Evolutionary conservation across 2,888 invertebrate genomes (phyloP).

Genomic region (Acanthosoma haemorrhoidale): DNA sequence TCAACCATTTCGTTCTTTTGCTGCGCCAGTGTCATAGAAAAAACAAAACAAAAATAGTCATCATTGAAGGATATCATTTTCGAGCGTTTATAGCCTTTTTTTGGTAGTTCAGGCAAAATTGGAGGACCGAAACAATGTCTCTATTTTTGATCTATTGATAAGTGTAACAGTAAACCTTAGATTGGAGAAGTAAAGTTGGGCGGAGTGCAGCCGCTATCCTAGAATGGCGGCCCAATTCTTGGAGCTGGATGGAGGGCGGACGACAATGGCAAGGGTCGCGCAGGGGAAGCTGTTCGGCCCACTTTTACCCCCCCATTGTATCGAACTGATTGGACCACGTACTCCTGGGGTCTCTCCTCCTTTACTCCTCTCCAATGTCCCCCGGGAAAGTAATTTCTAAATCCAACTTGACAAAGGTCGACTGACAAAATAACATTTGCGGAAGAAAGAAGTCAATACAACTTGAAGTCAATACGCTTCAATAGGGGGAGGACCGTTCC

Average conservation of each 20-base stretch:
- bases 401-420: not conserved
- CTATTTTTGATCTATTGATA: too few species aligned
- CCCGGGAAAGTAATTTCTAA: not conserved
- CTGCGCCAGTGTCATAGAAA: too few species aligned
- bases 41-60: too few species aligned
- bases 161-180: too few species aligned
- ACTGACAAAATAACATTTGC: not conserved
- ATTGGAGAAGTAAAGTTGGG: not conserved
- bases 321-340: conserved; percentile 15
- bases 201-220: not conserved
- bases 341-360: not conserved
- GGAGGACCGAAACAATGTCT: too few species aligned
- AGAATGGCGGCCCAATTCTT: not conserved
- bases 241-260: not conserved
- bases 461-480: not conserved
- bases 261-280: conserved; percentile 6
- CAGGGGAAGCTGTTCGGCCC: not conserved
- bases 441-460: not conserved
- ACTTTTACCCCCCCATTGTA: conserved; percentile 25
- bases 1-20: too few species aligned
- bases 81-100: too few species aligned
- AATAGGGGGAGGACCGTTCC: too few species aligned
- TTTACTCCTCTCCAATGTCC: not conserved
- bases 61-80: too few species aligned
- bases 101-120: too few species aligned